phyloP scores from a whole-genome alignment of 2,888 invertebrate genomes.

The Heliconius sara region DNA sequence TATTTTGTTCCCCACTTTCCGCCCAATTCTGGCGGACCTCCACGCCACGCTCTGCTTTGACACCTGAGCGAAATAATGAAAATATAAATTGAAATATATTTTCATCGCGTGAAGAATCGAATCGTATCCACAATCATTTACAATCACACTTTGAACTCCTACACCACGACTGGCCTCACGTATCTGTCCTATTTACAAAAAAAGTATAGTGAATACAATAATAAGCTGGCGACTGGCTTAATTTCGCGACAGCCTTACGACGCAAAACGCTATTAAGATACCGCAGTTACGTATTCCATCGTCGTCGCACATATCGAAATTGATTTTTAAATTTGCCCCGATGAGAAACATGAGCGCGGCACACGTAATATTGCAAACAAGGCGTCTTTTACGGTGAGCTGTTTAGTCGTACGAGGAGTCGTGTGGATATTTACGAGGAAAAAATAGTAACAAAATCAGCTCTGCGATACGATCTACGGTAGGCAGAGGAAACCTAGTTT shows the following conservation, averaged over 20 bases:
- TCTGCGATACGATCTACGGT: too few relatives aligned
- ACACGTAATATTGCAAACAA: conserved; percentile 1
- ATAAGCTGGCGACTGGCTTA: conserved; percentile 1
- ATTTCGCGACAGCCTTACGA: conserved; percentile 4
- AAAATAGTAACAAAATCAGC: not conserved
- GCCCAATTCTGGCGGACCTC: too few relatives aligned
- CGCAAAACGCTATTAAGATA: conserved; percentile 16
- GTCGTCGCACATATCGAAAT: conserved; percentile 20
- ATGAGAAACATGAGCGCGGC: conserved; percentile 19
- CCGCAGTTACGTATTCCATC: conserved; percentile 25
- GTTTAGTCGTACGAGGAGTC: conserved; percentile 19
- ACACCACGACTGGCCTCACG: too few relatives aligned
- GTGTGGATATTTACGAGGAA: conserved; percentile 17
- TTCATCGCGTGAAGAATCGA: too few relatives aligned
- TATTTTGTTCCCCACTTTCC: too few relatives aligned
- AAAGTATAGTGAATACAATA: not conserved
- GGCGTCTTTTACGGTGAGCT: conserved; percentile 19
- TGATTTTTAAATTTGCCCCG: conserved; percentile 35
- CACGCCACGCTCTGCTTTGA: too few relatives aligned
- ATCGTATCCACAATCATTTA: too few relatives aligned
- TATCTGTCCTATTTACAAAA: not conserved
- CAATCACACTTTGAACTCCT: too few relatives aligned
- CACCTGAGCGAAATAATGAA: too few relatives aligned
- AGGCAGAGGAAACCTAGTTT: too few relatives aligned
- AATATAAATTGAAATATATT: too few relatives aligned